A percentile compares a stretch with the other conserved stretches of the same genome.
These are phyloP conservation scores for Macheiramphus alcinus DNA, from an alignment of 2,113 vertebrate species.

Conservation along the genomic window DNA sequence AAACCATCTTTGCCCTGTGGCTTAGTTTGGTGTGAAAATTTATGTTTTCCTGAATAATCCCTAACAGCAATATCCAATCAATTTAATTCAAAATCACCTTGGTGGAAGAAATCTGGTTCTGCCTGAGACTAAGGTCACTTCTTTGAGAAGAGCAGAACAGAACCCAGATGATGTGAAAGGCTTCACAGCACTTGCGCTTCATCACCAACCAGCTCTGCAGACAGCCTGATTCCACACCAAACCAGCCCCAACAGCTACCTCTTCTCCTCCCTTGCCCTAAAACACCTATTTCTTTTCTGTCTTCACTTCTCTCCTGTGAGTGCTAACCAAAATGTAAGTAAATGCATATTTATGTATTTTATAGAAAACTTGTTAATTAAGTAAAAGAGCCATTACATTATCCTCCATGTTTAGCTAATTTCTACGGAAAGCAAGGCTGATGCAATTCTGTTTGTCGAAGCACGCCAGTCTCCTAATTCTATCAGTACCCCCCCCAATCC, in stretches of 20 bases:
- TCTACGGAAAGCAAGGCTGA: not conserved
- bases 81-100: not conserved
- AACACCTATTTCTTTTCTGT: not conserved
- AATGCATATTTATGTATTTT: not conserved
- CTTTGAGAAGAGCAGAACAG: not conserved
- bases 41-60: not conserved
- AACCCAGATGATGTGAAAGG: not conserved
- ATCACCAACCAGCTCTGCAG: not conserved
- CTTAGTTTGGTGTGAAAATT: not conserved
- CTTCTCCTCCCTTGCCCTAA: not conserved
- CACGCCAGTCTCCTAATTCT: not conserved
- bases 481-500: fast-evolving
- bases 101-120: not conserved
- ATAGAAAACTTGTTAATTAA: not conserved
- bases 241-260: not conserved
- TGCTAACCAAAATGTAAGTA: not conserved
- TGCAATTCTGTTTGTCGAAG: too few relatives aligned
- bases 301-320: not conserved
- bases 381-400: not conserved
- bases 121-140: not conserved
- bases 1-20: not conserved
- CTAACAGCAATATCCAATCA: not conserved
- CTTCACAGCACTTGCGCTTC: not conserved
- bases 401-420: not conserved
- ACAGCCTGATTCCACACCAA: not conserved